A percentile compares a stretch with the other conserved stretches of the same genome.
These are phyloP conservation scores for Danionella dracula DNA, from an alignment of 2,797 vertebrate species.

Conservation along the genomic window DNA sequence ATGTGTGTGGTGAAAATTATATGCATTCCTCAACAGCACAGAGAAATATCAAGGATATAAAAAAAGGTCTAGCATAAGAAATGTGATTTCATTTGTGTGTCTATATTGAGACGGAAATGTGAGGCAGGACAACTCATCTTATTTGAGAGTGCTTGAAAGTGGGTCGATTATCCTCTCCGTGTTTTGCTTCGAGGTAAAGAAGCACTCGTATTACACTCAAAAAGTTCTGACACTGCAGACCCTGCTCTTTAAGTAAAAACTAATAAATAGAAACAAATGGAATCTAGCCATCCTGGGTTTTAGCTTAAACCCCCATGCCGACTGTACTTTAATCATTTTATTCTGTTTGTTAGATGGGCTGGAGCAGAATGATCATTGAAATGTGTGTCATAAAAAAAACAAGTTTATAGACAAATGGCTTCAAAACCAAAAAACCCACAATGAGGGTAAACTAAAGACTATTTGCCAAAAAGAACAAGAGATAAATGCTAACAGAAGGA, in stretches of 20 bases:
- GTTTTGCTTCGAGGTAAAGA: slow-evolving; percentile 20
- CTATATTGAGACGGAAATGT: neutral
- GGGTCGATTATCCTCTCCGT: slow-evolving; percentile 28
- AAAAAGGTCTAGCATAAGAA: neutral
- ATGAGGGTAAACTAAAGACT: no score
- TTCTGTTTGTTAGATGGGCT: no score
- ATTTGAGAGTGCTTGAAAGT: slow-evolving; percentile 12
- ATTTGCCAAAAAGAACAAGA: no score
- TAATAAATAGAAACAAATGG: neutral
- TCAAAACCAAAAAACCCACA: no score
- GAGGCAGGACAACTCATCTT: neutral
- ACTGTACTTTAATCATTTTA: no score
- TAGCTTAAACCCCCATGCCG: no score
- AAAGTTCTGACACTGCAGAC: slow-evolving; percentile 8
- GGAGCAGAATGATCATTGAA: no score
- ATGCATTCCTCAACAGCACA: neutral
- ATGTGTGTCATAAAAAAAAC: no score
- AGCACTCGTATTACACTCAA: neutral
- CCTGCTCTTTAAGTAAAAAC: slow-evolving; percentile 5
- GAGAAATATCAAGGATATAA: neutral
- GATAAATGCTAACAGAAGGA: no score
- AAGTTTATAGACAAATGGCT: no score
- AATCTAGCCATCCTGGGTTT: no score
- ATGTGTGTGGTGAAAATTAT: neutral
- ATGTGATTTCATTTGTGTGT: slow-evolving; percentile 5